A percentile compares a stretch with the other conserved stretches of the same genome.
phyloP scores from a whole-genome alignment of 2,113 vertebrate species.

The Phoenicopterus ruber region DNA sequence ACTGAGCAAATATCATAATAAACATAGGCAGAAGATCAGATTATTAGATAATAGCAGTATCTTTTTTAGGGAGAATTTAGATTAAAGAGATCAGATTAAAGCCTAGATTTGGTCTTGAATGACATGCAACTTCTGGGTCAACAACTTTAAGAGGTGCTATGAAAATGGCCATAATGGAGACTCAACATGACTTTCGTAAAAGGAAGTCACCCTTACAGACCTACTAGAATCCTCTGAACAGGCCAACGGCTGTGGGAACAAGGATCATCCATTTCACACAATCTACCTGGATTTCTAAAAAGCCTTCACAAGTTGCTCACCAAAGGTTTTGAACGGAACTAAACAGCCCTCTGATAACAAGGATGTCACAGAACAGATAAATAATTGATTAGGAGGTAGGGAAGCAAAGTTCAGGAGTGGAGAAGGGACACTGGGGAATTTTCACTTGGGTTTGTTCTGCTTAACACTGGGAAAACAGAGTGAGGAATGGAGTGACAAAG shows the following conservation, averaged over 20 bases:
- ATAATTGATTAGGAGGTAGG: neutral
- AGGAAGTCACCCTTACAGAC: neutral
- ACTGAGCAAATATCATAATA: neutral
- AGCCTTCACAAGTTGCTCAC: neutral
- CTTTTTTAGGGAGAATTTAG: neutral
- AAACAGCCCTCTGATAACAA: neutral
- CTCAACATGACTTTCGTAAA: neutral
- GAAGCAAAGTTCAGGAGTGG: neutral
- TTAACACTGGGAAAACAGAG: neutral
- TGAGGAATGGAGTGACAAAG: neutral
- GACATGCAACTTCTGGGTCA: neutral
- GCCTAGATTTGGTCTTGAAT: neutral
- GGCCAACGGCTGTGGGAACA: neutral
- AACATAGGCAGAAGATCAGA: neutral
- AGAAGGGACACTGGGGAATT: neutral
- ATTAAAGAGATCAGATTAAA: neutral
- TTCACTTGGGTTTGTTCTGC: neutral
- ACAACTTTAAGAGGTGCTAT: neutral
- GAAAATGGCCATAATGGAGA: neutral
- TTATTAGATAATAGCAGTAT: neutral
- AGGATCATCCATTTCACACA: neutral
- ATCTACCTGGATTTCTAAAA: neutral
- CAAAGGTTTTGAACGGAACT: neutral
- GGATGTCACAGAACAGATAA: neutral
- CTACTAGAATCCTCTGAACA: neutral